These are phyloP conservation scores for Bombus breviceps DNA, from an alignment of 1,140 invertebrate species.

Conservation along the genomic window DNA sequence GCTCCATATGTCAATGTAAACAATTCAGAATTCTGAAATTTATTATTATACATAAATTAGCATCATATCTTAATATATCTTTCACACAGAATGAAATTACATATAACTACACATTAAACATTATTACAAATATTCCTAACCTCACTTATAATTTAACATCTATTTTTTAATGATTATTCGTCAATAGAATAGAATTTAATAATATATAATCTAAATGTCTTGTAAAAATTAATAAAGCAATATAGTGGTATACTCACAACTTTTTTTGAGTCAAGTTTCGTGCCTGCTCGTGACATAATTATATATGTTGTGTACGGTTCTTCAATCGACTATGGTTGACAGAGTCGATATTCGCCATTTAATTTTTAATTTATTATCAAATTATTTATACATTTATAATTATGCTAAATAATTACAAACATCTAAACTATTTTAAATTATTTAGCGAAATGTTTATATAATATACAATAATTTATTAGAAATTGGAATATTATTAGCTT, in stretches of 20 bases:
- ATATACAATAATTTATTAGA: neutral
- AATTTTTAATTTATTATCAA: neutral
- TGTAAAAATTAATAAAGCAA: neutral
- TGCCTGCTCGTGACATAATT: conserved; percentile 85
- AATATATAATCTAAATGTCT: neutral
- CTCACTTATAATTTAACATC: neutral
- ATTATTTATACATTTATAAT: neutral
- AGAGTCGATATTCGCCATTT: neutral
- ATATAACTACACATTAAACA: conserved; percentile 32
- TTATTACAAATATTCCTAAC: conserved; percentile 25
- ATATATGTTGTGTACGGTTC: neutral
- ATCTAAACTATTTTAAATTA: neutral
- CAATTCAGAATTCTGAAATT: conserved; percentile 96
- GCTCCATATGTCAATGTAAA: conserved; percentile 99
- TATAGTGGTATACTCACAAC: conserved; percentile 82
- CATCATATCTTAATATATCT: neutral
- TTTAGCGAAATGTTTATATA: neutral
- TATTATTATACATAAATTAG: conserved; percentile 14
- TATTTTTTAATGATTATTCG: neutral
- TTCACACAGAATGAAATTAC: conserved; percentile 19
- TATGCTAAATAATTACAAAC: neutral
- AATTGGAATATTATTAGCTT: neutral
- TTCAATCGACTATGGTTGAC: neutral
- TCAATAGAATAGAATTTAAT: neutral
- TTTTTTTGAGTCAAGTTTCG: conserved; percentile 86